Evolutionary conservation across 2,797 vertebrate species (phyloP), one percentile per base, ranked within the genome.

Genomic region (Silurus lanzhouensis): DNA sequence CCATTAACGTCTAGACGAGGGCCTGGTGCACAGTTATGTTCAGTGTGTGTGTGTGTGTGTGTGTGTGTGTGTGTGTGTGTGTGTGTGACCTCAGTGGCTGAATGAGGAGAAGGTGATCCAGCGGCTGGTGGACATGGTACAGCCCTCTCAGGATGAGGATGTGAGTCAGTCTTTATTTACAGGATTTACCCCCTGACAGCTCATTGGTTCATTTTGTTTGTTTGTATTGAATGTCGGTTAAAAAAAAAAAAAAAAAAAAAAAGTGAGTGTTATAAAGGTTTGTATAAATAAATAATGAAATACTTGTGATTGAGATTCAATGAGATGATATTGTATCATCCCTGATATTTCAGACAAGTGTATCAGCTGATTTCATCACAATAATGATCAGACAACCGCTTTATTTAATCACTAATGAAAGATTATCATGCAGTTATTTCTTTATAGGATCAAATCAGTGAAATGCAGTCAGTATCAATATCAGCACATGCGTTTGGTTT

Each of bases 61-160:
- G 55, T 60, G 7, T 44, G 19, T 63, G 19, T 25, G 38, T 48
- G 61, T 81, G 80, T 68, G 76, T 71, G 66, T 58, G 27, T 44
- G 27, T 74, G 27, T 83, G 31, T 63, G 3, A 5, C 5, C 6
- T 22, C 90, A 99, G 98, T 99, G 98, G 98, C 91, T 99, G 87
- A 99, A 98, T 86, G 97, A 99, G 93, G 97, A 99, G 94, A 97
- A 96, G 88, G 96, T 99, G 89, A 99, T 99, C 91, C 97, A 99
- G 93, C 95, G 97, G 85, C 96, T 99, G 85, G 97, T 99, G 91
- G 98, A 99, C 91, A 97, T 99, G 88, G 96, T 99, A 70, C 98
- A 99, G 86, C 96, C 98, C 0, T 97, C 95, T 93, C 97, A 99
- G 93, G 97, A 99, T 92, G 98, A 99, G 93, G 98, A 99, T 92